Conservation (phyloP, 2,113 vertebrate genomes). For the Dicentrarchus labrax region DNA sequence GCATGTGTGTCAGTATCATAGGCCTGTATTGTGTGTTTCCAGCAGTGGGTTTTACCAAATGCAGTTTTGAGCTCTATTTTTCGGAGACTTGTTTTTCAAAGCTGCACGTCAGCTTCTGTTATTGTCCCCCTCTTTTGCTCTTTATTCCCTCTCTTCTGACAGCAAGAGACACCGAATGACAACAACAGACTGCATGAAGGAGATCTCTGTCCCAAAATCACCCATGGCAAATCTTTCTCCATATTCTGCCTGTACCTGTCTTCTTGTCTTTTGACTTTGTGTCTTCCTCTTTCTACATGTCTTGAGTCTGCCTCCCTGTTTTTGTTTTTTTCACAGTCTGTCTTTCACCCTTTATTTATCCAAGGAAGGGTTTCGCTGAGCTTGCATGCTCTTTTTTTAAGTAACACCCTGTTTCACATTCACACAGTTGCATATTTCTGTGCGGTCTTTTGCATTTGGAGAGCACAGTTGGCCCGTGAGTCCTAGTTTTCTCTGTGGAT, state of each 20-base stretch:
- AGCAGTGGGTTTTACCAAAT: background rate
- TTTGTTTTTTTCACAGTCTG: background rate
- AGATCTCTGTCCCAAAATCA: constrained; percentile 39
- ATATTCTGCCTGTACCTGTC: constrained; percentile 28
- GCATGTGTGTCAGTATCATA: background rate
- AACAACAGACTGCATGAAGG: constrained; percentile 16
- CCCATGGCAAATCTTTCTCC: constrained; percentile 15
- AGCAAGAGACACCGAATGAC: constrained; percentile 6
- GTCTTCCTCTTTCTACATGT: constrained; percentile 9
- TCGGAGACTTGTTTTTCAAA: constrained; percentile 23
- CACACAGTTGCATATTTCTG: background rate
- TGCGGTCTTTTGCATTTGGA: background rate
- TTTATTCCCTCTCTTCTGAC: constrained; percentile 34
- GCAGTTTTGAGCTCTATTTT: constrained; percentile 15
- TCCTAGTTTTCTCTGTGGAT: background rate
- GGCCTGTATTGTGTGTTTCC: background rate
- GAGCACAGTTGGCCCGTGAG: no score
- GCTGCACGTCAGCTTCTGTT: background rate
- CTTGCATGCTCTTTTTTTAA: background rate
- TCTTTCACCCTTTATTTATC: constrained; percentile 5
- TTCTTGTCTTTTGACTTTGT: background rate
- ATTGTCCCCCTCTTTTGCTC: background rate
- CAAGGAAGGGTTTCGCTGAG: constrained; percentile 1
- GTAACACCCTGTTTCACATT: background rate
- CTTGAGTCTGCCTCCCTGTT: constrained; percentile 6